A percentile compares a stretch with the other conserved stretches of the same genome.
These are phyloP conservation scores for Sphyrna mokarran DNA, from an alignment of 2,113 vertebrate genomes.

Conservation along the genomic window DNA sequence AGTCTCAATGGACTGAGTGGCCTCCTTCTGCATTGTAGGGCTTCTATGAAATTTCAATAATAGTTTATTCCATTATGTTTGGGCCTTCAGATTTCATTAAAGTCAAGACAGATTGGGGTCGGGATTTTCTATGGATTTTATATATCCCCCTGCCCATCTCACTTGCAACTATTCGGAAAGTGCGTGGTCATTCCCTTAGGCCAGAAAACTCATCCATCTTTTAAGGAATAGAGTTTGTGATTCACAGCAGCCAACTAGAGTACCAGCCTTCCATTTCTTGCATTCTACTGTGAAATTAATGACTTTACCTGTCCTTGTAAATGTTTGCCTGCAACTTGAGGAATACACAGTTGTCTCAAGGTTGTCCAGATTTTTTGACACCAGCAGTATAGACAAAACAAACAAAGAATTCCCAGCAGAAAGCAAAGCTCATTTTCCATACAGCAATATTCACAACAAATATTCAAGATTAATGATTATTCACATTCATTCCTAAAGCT, in stretches of 20 bases:
- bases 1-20: too few species aligned
- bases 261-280: neutral
- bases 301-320: neutral
- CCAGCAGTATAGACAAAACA: neutral
- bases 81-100: neutral
- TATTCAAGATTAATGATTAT: neutral
- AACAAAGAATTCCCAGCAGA: neutral
- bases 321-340: neutral
- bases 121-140: neutral
- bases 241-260: neutral
- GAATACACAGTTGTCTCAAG: neutral
- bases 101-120: neutral
- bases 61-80: neutral
- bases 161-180: neutral
- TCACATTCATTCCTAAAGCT: neutral
- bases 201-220: neutral
- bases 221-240: neutral
- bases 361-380: neutral
- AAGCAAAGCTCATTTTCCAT: neutral
- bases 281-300: neutral
- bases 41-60: neutral
- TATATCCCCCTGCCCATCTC: too few species aligned
- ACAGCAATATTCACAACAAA: neutral
- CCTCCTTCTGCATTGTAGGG: too few species aligned
- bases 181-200: neutral